Conservation (phyloP, 2,113 vertebrate genomes). For the Lepidothrix coronata region DNA sequence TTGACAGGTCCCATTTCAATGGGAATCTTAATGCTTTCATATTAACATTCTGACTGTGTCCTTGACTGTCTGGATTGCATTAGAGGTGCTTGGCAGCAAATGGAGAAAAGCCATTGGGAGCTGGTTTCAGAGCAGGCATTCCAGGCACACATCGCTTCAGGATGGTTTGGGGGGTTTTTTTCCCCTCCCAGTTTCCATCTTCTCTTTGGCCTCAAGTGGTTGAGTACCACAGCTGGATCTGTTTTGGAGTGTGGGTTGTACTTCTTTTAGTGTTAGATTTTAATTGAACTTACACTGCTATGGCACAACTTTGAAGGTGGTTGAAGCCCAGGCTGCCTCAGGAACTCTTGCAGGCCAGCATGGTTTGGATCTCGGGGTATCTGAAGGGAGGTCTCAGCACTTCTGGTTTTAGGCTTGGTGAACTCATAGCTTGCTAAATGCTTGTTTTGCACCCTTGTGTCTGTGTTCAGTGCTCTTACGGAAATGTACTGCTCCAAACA, state of each 20-base stretch:
- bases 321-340: not conserved
- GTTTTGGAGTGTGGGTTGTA: not conserved
- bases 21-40: conserved; percentile 65
- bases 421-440: not conserved
- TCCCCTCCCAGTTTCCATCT: not conserved
- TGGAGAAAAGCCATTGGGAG: conserved; percentile 27
- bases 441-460: not conserved
- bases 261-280: not conserved
- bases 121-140: not conserved
- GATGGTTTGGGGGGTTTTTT: not conserved
- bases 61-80: conserved; percentile 54
- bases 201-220: not conserved
- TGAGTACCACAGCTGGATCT: not conserved
- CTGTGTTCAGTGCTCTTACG: not conserved
- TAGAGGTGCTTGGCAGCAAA: conserved; percentile 62
- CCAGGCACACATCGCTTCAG: not conserved
- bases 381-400: not conserved
- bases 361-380: rapidly evolving
- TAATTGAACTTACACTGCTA: rapidly evolving
- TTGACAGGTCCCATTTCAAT: conserved; percentile 60
- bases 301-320: not conserved
- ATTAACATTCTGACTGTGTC: conserved; percentile 61
- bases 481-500: not conserved
- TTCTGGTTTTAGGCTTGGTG: not conserved
- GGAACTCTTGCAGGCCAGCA: rapidly evolving